Conservation (phyloP, 2,888 invertebrate genomes). For the Meganola albula region DNA sequence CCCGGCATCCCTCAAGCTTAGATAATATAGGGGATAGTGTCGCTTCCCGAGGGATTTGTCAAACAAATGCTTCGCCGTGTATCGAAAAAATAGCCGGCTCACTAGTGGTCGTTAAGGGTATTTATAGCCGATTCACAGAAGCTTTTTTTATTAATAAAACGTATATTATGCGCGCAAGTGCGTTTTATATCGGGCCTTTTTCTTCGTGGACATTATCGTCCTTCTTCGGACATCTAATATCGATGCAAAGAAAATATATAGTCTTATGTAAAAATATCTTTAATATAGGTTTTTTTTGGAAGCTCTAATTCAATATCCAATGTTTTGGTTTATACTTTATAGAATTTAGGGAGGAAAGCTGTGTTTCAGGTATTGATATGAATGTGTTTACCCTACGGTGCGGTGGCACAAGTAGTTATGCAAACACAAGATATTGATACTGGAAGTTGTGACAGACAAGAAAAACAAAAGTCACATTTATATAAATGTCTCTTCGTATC, state of each 20-base stretch:
- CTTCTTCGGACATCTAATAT: constrained; percentile 72
- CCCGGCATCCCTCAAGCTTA: constrained; percentile 71
- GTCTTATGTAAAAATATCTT: constrained; percentile 30
- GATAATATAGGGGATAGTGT: constrained; percentile 69
- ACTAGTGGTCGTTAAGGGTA: constrained; percentile 72
- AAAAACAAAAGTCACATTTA: constrained; percentile 65
- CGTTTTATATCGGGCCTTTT: constrained; percentile 69
- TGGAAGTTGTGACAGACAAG: constrained; percentile 57
- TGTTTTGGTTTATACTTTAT: constrained; percentile 38
- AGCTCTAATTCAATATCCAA: constrained; percentile 21
- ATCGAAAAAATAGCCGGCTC: constrained; percentile 74
- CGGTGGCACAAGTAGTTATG: constrained; percentile 57
- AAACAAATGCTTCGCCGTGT: constrained; percentile 73
- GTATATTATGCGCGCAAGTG: constrained; percentile 77
- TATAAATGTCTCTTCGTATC: constrained; percentile 35
- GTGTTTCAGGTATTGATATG: constrained; percentile 47
- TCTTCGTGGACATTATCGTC: constrained; percentile 68
- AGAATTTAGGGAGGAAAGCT: constrained; percentile 15
- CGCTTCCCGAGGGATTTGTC: constrained; percentile 73
- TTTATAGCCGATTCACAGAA: constrained; percentile 72
- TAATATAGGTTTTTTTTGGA: constrained; percentile 18
- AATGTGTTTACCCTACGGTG: constrained; percentile 47
- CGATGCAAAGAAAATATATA: constrained; percentile 44
- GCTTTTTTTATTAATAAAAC: constrained; percentile 78
- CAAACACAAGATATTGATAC: constrained; percentile 69